Base-by-base conservation (phyloP, 2,113 vertebrate species). In the Peromyscus maniculatus region DNA sequence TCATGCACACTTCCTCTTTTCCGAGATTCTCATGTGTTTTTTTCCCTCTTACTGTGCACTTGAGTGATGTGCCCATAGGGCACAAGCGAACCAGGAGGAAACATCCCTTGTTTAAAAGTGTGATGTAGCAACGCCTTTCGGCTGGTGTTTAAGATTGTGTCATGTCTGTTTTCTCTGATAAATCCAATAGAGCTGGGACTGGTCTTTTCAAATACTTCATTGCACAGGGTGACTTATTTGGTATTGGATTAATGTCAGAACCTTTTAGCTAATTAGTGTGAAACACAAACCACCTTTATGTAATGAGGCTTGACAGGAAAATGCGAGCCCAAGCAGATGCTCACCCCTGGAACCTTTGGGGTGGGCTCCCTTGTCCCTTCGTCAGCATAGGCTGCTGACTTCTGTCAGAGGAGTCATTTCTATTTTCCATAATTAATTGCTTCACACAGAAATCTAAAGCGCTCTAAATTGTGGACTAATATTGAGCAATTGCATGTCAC, bases 181-280 rank as follows among this genome's bases (percentile, higher is more conserved):
- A 98, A 93, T 33, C 92, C 78, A 72, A 46, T 88, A 89, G 96
- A 98, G 22, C 74, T 74, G 80, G 89, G 74, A 74, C 62, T 91
- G 91, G 26, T 92, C 31, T 96, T 95, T 88, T 92, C 52, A 96
- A 80, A 93, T 49, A 33, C 97, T 93, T 98, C 80, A 74, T 96
- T 95, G 93, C 28, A 97, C 71, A 67, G 52, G n/a, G 52, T 46
- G 77, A 72, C 88, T 96, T 84, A 57, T 79, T 97, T 97, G 97
- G 97, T 94, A 91, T 80, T 97, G 98, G 97, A 98, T 98, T 98
- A 98, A 96, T 98, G 98, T 98, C 97, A 89, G 97, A 97, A 96
- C 62, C 91, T 98, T 94, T 98, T 98, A 98, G 94, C 57, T 98
- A 97, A 98, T 97, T 98, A 98, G 62, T 94, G 79, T 96, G 97